These are phyloP conservation scores for Hydractinia echinata DNA, from an alignment of 30 jellyfish, hydroid and myxozoan species.

Conservation along the genomic window DNA sequence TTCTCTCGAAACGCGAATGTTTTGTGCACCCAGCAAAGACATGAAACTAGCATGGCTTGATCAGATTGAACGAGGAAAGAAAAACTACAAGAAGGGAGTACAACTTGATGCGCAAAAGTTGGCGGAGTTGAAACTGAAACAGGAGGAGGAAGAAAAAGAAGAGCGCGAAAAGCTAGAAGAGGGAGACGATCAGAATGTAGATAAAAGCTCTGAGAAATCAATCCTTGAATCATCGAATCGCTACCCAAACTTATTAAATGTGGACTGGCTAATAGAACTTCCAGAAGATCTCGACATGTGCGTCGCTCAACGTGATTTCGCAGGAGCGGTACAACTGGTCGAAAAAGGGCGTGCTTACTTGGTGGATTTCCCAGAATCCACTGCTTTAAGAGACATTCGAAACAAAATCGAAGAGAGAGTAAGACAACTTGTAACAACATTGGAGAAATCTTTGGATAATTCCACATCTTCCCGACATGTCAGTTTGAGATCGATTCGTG, in stretches of 20 bases:
- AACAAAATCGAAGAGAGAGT: conserved; percentile 60
- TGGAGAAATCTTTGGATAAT: conserved; percentile 87
- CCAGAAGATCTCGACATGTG: conserved; percentile 98
- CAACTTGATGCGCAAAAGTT: conserved; percentile 27
- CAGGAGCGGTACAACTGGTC: conserved; percentile 73
- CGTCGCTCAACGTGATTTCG: conserved; percentile 90
- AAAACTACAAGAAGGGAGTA: conserved; percentile 65
- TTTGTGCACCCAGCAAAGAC: conserved; percentile 75
- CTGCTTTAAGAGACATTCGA: conserved; percentile 59
- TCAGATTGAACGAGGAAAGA: conserved; percentile 77
- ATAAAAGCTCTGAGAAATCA: not conserved
- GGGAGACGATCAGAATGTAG: not conserved
- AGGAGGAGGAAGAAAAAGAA: conserved; percentile 5
- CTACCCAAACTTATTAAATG: conserved; percentile 76
- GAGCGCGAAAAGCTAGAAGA: conserved; percentile 24
- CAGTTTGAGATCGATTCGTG: conserved; percentile 85
- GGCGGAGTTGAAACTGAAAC: not conserved
- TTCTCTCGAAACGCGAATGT: conserved; percentile 85
- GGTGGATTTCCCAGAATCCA: conserved; percentile 82
- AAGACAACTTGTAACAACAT: conserved; percentile 49
- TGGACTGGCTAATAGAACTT: conserved; percentile 83
- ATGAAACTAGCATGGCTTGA: conserved; percentile 90
- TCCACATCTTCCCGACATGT: conserved; percentile 87
- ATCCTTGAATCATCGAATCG: not conserved
- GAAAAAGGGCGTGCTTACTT: conserved; percentile 81